Percentiles rank a stretch among this genome's conserved stretches.
These are phyloP conservation scores for Ophiodon elongatus DNA, from an alignment of 2,113 vertebrate genomes.

Conservation along the genomic window DNA sequence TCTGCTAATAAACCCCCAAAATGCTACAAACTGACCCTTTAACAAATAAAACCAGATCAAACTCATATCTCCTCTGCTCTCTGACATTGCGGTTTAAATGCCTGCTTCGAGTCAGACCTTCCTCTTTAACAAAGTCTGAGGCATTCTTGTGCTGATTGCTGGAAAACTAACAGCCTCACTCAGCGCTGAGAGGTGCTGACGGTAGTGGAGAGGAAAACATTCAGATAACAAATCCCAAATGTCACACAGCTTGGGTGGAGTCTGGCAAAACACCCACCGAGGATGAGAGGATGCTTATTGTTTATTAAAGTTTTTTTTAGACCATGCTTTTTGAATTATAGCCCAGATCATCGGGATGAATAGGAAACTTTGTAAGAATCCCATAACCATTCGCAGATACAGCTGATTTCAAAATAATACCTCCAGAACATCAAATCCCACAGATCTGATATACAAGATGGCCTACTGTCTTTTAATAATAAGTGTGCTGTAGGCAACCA, in stretches of 20 bases:
- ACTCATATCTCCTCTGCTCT: not conserved
- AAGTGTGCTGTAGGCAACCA: slow-evolving; percentile 17
- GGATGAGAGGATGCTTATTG: slow-evolving; percentile 47
- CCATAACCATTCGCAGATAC: slow-evolving; percentile 36
- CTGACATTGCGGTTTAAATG: slow-evolving; percentile 13
- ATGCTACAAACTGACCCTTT: too few species aligned
- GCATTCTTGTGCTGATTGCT: slow-evolving; percentile 33
- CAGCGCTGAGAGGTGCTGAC: slow-evolving; percentile 48
- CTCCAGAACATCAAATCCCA: slow-evolving; percentile 52
- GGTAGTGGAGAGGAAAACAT: slow-evolving; percentile 11
- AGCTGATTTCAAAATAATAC: slow-evolving; percentile 67
- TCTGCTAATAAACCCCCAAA: too few species aligned
- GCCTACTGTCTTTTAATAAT: slow-evolving; percentile 38
- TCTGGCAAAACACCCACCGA: slow-evolving; percentile 28
- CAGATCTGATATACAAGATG: slow-evolving; percentile 38
- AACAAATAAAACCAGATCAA: too few species aligned
- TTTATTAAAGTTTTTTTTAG: slow-evolving; percentile 43
- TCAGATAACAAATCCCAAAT: slow-evolving; percentile 68
- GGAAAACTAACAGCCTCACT: slow-evolving; percentile 11
- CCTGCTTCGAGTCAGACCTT: not conserved
- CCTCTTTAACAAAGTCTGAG: slow-evolving; percentile 11
- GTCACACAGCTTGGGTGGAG: slow-evolving; percentile 40
- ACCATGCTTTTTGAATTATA: slow-evolving; percentile 54
- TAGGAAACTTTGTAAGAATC: slow-evolving; percentile 23
- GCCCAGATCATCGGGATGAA: slow-evolving; percentile 41